Base-by-base conservation (phyloP, 2,888 invertebrate species). In the Tyria jacobaeae region DNA sequence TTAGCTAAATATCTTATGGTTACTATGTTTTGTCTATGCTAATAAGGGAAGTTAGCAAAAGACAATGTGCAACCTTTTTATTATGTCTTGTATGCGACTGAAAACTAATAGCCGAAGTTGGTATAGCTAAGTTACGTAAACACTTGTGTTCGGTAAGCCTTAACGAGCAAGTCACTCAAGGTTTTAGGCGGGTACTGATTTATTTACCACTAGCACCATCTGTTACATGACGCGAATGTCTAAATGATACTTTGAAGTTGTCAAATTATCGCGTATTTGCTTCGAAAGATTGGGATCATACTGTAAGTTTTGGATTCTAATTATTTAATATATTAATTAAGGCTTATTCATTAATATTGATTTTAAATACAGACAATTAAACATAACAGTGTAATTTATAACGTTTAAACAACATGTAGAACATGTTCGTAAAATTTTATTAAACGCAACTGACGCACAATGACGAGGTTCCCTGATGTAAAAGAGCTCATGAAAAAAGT, bases 181-280 rank as follows among this genome's bases (percentile, higher is more conserved):
- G 79, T 81, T 87, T 85, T 83, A 85, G 85, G 78, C 83, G 78
- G 72, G 78, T 73, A 77, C 80, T 85, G 88, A 89, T 89, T 88
- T 90, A 89, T 90, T 89, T 88, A 87, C 84, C 89, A 88, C 86
- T 82, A 84, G 83, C 76, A 82, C 83, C 91, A 90, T 89, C 89
- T 90, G 92, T 83, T 88, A 77, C 83, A 75, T 83, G 84, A 89
- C 85, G 86, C 83, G 74, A 81, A 82, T 81, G 75, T 80, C 83
- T 86, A 87, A 91, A 91, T 87, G 88, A 90, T 86, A 91, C 85
- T 91, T 91, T 89, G 86, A 92, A 90, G 85, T 90, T 89, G 87
- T 88, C 89, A 88, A 90, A 91, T 91, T 91, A 90, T 85, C 90
- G 86, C 83, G 78, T 82, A 84, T 83, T 84, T 81, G 80, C 83